Evolutionary conservation across 2,888 invertebrate species (phyloP), one percentile per base, ranked within the genome.

Genomic region (Campoplex nolae): DNA sequence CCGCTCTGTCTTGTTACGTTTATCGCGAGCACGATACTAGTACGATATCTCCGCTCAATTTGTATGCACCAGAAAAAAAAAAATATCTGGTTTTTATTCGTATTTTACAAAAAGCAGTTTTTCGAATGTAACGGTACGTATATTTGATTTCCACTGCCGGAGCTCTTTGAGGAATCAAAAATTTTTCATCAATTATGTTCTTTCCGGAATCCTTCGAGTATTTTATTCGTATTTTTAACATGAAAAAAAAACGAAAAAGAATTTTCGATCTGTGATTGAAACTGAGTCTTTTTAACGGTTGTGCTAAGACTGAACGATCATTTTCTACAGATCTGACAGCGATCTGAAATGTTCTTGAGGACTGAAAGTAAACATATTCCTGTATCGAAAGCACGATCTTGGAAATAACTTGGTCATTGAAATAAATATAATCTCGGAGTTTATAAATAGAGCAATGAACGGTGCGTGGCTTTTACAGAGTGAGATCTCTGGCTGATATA

Each of bases 381-480:
- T n/a, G 75, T 32, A 62, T 71, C 78, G 48, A 35, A 65, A n/a
- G 32, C 65, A 32, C 48, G 56, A 81, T 85, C 75, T 74, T 42
- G 28, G 23, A 38, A 82, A 85, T 74, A 73, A 82, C 73, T 73
- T 9, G 56, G 45, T 54, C 45, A 42, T 71, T 54, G 75, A 76
- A 75, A 71, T 71, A 71, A 81, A 81, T 81, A 62, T 28, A 78
- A 78, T 78, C 68, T 16, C 38, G 51, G 16, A 28, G 48, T 8
- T 28, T 65, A 54, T 67, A 74, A 81, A 74, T 73, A 65, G 73
- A 65, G n/a, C 7, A 18, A 65, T 54, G 56, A 28, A 48, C 11
- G 45, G 45, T 35, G 35, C 32, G 45, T 6, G 58, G 58, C 13
- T 79, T 79, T 71, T 56, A 42, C 68, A 58, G 82, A 75, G 68